Evolutionary conservation across 2,113 vertebrate species (phyloP), one percentile per base, ranked within the genome.

Genomic region (Heterotis niloticus): DNA sequence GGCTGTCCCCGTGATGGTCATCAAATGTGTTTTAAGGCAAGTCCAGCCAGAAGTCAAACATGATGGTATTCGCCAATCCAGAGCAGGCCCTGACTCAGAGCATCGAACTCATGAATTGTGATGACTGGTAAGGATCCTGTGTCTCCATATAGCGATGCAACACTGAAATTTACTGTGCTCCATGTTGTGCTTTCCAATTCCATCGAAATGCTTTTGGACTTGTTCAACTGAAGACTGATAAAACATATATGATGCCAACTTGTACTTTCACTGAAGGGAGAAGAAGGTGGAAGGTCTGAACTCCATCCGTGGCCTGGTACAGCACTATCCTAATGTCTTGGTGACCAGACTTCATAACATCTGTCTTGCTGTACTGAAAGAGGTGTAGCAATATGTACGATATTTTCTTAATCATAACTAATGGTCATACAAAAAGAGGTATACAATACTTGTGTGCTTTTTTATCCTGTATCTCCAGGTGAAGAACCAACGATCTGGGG

Each of bases 201-300:
- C 34, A 4, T 44, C 7, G 34, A 44, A 44, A 44, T 44, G 34
- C 7, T 44, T 44, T 44, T 44, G 34, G 7, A 44, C 7, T 2
- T 7, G 34, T 4, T 44, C 34, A 44, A 44, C 34, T 7, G 2
- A 44, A 44, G 34, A 7, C n/a, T 23, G 34, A 44, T 7, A 44
- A 44, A 44, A 7, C 7, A 17, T 52, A 0, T 68, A 23, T 75
- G 24, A 20, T 54, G 28, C 56, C 83, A 64, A 75, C 18, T 44
- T 44, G 34, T 44, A 44, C 34, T 78, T 16, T 83, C 76, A 80
- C 81, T 78, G 9, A 62, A 99, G 98, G 97, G 94, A 99, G 91
- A 98, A 97, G 91, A 99, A 98, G 88, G 98, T 97, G 0, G 93
- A 96, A 79, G 97, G 97, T 23, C 83, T 99, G 83, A 95, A 87